Base-by-base conservation (phyloP, 1,140 invertebrate genomes). In the Ceratitis capitata region DNA sequence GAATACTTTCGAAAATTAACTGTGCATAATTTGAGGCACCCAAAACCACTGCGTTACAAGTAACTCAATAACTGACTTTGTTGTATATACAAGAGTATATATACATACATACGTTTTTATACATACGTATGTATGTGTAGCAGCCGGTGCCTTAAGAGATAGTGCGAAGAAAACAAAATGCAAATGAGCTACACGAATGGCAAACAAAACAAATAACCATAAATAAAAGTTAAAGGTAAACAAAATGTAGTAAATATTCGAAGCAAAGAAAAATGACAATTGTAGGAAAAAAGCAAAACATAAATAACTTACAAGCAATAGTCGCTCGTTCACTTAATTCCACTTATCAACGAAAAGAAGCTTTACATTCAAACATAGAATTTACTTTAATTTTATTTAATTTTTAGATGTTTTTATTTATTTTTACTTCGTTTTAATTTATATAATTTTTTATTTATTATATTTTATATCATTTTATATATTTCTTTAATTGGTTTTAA, bases 1-100 rank as follows among this genome's bases (percentile, higher is more conserved):
- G 39, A 26, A 78, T 78, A 45, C 69, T 78, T 78, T 45, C 19
- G 39, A 78, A 78, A 78, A 78, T 78, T 45, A 78, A 78, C 69
- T 78, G 16, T 78, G 69, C 69, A 78, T 78, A 78, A 78, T 78
- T 78, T 78, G 19, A 45, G 35, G 69, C 69, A 19, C 39, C 4
- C 42, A 78, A 78, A 78, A 78, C 19, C 39, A 4, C 2, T n/a
- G 19, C 19, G n/a, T 3, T 7, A 26, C n/a, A 45, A 2, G 23
- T 9, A 42, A 12, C 32, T 23, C 4, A 26, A 23, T 9, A 61
- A 29, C 23, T n/a, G n/a, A n/a, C n/a, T n/a, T n/a, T n/a, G n/a
- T n/a, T n/a, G n/a, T n/a, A n/a, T n/a, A n/a, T n/a, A n/a, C n/a
- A n/a, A n/a, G n/a, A n/a, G n/a, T n/a, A n/a, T n/a, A n/a, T n/a